Conservation (phyloP, 2,113 vertebrate species). For the Gambusia holbrooki region DNA sequence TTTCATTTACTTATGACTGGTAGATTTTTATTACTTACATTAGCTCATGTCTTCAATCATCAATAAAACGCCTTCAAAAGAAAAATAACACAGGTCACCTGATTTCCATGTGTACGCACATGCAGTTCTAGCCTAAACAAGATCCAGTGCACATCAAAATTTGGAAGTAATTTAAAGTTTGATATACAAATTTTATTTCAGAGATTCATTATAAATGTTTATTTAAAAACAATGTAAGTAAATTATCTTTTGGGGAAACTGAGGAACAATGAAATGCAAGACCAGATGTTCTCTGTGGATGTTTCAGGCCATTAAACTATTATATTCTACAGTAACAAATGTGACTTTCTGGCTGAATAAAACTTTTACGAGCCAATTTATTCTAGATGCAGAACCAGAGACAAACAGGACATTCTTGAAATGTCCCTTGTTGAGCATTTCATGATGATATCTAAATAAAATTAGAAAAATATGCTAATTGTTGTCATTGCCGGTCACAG, state of each 20-base stretch:
- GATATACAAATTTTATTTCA: background rate
- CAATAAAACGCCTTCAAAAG: background rate
- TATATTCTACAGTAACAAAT: background rate
- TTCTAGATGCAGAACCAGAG: background rate
- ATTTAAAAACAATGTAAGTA: background rate
- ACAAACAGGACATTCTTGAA: background rate
- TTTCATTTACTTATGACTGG: too few species aligned
- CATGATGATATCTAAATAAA: background rate
- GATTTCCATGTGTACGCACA: background rate
- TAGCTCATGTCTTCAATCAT: background rate
- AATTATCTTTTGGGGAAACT: background rate
- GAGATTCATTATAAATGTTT: background rate
- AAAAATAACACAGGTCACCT: background rate
- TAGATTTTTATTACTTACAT: background rate
- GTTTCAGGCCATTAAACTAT: background rate
- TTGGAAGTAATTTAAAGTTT: background rate
- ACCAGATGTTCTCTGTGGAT: too few species aligned
- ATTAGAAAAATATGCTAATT: background rate
- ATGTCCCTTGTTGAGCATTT: background rate
- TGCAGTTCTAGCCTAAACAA: background rate
- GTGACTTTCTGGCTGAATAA: background rate
- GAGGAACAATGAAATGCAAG: background rate
- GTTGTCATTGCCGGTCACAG: background rate
- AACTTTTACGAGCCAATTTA: background rate
- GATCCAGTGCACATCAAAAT: background rate